phyloP scores from a whole-genome alignment of 2,797 vertebrate species.

The Gymnopithys bicolor region DNA sequence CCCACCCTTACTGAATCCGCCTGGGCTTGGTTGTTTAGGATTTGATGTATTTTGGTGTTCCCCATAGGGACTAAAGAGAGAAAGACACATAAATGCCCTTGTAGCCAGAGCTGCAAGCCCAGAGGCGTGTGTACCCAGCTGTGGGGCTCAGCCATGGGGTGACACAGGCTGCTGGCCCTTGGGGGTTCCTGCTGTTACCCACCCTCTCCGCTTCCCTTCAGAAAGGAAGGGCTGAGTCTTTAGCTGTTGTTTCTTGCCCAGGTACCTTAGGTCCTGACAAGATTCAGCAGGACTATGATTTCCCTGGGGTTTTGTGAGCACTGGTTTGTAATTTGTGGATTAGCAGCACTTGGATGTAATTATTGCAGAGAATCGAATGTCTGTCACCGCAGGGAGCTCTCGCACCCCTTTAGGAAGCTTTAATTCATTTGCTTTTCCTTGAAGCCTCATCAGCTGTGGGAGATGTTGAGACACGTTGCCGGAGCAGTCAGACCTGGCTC shows the following conservation, averaged over 20 bases:
- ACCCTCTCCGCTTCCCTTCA: background rate
- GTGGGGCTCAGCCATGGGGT: background rate
- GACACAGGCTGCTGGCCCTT: background rate
- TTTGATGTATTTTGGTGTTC: background rate
- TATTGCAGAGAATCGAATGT: slow-evolving; percentile 50
- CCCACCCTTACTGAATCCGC: background rate
- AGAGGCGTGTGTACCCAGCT: background rate
- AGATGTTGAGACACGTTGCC: background rate
- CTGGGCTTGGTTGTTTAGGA: background rate
- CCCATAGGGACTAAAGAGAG: background rate
- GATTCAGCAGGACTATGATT: slow-evolving; percentile 47
- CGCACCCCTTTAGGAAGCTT: slow-evolving; percentile 2
- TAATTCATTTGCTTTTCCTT: slow-evolving; percentile 24
- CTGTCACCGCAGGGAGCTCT: slow-evolving; percentile 18
- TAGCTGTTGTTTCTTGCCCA: background rate
- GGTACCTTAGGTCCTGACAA: background rate
- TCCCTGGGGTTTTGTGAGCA: slow-evolving; percentile 40
- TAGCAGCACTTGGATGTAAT: slow-evolving; percentile 64
- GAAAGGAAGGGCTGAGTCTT: background rate
- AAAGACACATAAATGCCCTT: background rate
- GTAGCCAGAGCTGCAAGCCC: too few species aligned
- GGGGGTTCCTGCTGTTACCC: background rate
- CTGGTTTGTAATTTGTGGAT: slow-evolving; percentile 65
- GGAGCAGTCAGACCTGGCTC: background rate
- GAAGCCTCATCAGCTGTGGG: slow-evolving; percentile 4